Base-by-base conservation (phyloP, 2,113 vertebrate species). In the Rhea pennata region DNA sequence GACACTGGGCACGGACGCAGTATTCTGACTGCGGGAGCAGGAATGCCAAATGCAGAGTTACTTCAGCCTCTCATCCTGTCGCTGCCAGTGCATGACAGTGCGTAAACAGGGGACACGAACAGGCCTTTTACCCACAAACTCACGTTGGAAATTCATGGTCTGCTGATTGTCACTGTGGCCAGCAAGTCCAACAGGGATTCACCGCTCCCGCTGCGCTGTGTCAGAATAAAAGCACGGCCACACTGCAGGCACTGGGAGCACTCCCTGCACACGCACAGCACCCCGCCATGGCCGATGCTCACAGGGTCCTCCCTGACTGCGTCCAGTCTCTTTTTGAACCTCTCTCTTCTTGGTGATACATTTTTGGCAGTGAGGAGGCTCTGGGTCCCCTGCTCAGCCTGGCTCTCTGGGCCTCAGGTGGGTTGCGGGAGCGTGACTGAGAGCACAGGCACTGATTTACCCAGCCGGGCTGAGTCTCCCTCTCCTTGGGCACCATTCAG, bases 1-100 rank as follows among this genome's bases (percentile, higher is more conserved):
- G 15, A 95, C 62, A 2, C 50, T 58, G 75, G 44, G 36, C 84
- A 77, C 62, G 78, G 75, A 93, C 78, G 73, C 19, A 1, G 51
- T 91, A 88, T 94, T 94, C 82, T 88, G 46, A 53, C 73, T 93
- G 93, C 86, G 78, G 87, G 79, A 95, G 95, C 76, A 72, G 78
- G 87, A 88, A 73, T 91, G 91, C 90, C 75, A 88, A 71, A 91
- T 10, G 27, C 29, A 67, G 81, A 84, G 33, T 0, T 0, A 88
- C 67, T 91, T 93, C 51, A 94, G 88, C 50, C 50, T 90, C 40
- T 62, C 75, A 42, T 21, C 62, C 12, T 1, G 36, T 58, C 3
- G 1, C 71, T 73, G 58, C 39, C 53, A 88, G 40, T 6, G 22
- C 79, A 76, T 83, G 67, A 91, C 36, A 36, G 86, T 71, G 64